Conservation (phyloP, 1,140 invertebrate genomes). For the Lasioglossum baleicum region DNA sequence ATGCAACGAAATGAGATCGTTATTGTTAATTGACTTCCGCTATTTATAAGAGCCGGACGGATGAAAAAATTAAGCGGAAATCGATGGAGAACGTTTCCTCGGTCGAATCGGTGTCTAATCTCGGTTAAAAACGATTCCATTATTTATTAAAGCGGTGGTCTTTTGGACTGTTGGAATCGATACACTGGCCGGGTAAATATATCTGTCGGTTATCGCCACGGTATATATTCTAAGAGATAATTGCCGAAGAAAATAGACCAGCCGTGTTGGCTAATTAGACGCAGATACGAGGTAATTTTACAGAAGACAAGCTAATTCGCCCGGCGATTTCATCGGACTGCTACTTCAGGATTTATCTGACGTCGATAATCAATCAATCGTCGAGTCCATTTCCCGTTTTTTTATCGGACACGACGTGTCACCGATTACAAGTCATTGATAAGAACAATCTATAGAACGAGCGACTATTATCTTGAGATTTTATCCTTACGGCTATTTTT, state of each 20-base stretch:
- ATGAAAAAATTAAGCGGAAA: not conserved
- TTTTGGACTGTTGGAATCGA: not conserved
- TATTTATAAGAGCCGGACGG: too few species aligned
- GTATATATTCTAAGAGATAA: not conserved
- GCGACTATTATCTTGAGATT: too few species aligned
- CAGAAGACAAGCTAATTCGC: too few species aligned
- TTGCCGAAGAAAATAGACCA: not conserved
- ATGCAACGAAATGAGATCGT: not conserved
- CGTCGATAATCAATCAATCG: not conserved
- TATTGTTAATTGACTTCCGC: too few species aligned
- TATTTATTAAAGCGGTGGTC: conserved; percentile 9
- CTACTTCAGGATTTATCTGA: not conserved
- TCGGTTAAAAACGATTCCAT: not conserved
- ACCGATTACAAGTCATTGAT: not conserved
- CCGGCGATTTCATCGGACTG: not conserved
- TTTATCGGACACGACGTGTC: not conserved
- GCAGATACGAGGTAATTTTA: too few species aligned
- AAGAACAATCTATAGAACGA: not conserved
- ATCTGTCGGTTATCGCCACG: not conserved
- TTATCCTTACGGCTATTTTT: too few species aligned
- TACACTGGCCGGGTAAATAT: conserved; percentile 1
- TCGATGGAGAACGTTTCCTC: not conserved
- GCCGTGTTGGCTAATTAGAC: not conserved
- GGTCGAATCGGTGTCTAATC: not conserved
- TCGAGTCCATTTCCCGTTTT: not conserved